A percentile compares a stretch with the other conserved stretches of the same genome.
Evolutionary conservation across 35 echinoderm and acorn worm species (phyloP).

Genomic region (Heliocidaris erythrogramma): DNA sequence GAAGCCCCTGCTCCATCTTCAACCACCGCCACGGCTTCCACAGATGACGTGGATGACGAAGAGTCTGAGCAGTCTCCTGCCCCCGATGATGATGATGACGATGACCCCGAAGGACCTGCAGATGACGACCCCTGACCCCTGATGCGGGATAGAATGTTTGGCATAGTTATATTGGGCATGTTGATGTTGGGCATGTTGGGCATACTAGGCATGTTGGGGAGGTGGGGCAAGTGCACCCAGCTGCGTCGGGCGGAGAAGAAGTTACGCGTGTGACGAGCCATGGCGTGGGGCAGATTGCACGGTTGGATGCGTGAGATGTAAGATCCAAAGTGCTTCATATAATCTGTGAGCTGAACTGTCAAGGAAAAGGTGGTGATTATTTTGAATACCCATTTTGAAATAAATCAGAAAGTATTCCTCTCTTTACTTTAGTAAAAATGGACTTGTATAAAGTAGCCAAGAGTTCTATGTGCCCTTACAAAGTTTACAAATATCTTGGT

Average conservation of each 20-base stretch:
- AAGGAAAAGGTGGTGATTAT: conserved; percentile 48
- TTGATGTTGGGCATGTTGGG: conserved; percentile 76
- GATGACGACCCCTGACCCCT: conserved; percentile 61
- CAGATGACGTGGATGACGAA: background rate
- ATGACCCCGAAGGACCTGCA: background rate
- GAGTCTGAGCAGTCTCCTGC: background rate
- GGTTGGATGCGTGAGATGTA: conserved; percentile 95
- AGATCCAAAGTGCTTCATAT: conserved; percentile 96
- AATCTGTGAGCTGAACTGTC: conserved; percentile 81
- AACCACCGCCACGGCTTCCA: background rate
- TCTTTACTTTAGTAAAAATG: no score
- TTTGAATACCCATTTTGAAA: background rate
- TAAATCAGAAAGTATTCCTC: background rate
- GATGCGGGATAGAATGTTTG: conserved; percentile 86
- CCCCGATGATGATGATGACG: conserved; percentile 2
- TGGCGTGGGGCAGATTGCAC: conserved; percentile 74
- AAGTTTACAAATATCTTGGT: no score
- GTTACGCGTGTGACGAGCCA: conserved; percentile 88
- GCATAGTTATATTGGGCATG: conserved; percentile 56
- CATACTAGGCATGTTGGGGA: conserved; percentile 70
- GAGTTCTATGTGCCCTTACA: no score
- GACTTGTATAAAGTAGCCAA: no score
- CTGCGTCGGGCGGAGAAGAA: conserved; percentile 79
- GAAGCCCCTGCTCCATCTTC: background rate
- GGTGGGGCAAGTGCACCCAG: conserved; percentile 80